A percentile compares a stretch with the other conserved stretches of the same genome.
Conservation (phyloP, 2,888 invertebrate genomes). For the Trachelus stipa region DNA sequence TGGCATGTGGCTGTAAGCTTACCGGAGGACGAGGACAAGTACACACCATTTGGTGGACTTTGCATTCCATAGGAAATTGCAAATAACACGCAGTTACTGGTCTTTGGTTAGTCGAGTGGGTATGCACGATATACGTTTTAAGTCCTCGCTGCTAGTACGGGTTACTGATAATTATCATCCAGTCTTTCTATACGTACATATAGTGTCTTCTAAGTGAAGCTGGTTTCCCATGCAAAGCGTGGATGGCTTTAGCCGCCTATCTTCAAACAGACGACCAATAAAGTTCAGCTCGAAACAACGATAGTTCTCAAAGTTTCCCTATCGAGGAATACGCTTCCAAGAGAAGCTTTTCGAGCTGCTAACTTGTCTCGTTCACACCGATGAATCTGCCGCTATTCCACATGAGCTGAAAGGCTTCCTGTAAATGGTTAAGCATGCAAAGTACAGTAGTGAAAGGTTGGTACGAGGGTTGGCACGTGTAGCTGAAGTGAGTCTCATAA, state of each 20-base stretch:
- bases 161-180: not conserved
- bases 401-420: not conserved
- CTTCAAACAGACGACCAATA: not conserved
- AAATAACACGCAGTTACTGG: not conserved
- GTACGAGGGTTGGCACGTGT: not conserved
- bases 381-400: not conserved
- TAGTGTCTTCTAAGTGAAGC: not conserved
- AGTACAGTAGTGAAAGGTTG: not conserved
- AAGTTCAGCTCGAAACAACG: not conserved
- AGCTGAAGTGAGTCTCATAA: not conserved
- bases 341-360: not conserved
- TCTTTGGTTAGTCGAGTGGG: not conserved
- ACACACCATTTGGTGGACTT: not conserved
- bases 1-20: too few relatives aligned
- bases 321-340: not conserved
- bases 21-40: too few relatives aligned
- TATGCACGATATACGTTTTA: not conserved
- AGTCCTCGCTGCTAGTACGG: not conserved
- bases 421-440: not conserved
- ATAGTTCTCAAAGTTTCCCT: not conserved
- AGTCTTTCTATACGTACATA: not conserved
- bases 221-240: not conserved
- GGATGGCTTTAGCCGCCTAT: not conserved
- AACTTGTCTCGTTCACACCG: not conserved
- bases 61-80: not conserved